phyloP scores from a whole-genome alignment of 2,113 vertebrate genomes.

The Helogale parvula region DNA sequence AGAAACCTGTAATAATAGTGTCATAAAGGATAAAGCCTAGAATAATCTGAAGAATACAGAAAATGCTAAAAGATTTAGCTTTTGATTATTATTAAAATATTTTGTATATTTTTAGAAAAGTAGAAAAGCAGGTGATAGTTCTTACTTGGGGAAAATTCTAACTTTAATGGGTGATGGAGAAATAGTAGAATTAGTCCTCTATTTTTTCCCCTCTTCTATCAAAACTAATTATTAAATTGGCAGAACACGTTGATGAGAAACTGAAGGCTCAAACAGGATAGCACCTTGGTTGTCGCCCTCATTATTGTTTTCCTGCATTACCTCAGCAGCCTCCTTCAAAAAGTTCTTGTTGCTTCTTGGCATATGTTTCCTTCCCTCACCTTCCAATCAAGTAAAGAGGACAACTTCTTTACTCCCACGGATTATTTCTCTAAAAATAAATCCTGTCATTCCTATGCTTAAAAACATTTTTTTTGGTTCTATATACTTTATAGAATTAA shows the following conservation, averaged over 20 bases:
- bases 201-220: not conserved
- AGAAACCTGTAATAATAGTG: not conserved
- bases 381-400: not conserved
- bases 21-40: not conserved
- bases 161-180: not conserved
- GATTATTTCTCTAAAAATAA: constrained; percentile 22
- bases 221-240: constrained; percentile 1
- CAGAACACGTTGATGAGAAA: not conserved
- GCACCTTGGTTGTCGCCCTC: not conserved
- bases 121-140: not conserved
- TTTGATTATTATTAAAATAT: not conserved
- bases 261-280: not conserved
- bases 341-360: not conserved
- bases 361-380: not conserved
- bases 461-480: not conserved
- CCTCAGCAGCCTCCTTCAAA: not conserved
- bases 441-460: not conserved
- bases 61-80: not conserved
- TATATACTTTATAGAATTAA: not conserved
- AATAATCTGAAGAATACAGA: not conserved
- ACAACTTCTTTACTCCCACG: not conserved
- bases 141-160: not conserved
- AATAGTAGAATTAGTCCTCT: not conserved
- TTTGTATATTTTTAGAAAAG: not conserved
- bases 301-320: not conserved